Evolutionary conservation across 2,113 vertebrate species (phyloP), one percentile per base, ranked within the genome.

Genomic region (Corapipo altera): DNA sequence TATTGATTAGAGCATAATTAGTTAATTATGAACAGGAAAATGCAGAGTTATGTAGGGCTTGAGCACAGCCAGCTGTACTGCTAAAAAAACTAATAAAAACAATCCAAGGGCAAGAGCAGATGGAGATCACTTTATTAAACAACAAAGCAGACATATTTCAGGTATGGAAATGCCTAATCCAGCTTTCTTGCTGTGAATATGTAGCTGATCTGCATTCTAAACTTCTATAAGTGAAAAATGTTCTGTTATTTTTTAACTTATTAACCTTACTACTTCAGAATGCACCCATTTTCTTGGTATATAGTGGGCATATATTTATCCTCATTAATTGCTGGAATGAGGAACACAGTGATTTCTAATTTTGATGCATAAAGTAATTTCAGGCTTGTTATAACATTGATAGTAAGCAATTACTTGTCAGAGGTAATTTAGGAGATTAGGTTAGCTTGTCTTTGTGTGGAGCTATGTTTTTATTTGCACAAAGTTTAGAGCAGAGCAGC

Each of bases 1-100:
- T 98, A 98, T 99, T 98, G 98, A 99, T 99, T 98, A 98, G 97
- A 96, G 82, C 88, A 82, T 98, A 98, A 99, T 99, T 98, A 98
- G 97, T 98, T 98, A 98, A 99, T 98, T 98, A 98, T 96, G 92
- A 97, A 90, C 57, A 91, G 94, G 84, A 94, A 97, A 94, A 96
- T 95, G 75, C 95, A 97, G 95, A 97, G 92, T 97, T 97, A 94
- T 76, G 59, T 95, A 70, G 84, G 86, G 73, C 73, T 88, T 94
- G 87, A 95, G 92, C 97, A 91, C 95, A 98, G 97, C 94, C 96
- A 96, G 96, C 88, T 90, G 54, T 92, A 84, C 80, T 96, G 91
- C 75, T 95, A 69, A 96, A 91, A 82, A 91, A 81, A 23, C 75
- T 70, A 80, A 87, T 89, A 89, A 82, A 97, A 98, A 84, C 77